Evolutionary conservation across 2,113 vertebrate species (phyloP).

Genomic region (Haliaeetus leucogaster): DNA sequence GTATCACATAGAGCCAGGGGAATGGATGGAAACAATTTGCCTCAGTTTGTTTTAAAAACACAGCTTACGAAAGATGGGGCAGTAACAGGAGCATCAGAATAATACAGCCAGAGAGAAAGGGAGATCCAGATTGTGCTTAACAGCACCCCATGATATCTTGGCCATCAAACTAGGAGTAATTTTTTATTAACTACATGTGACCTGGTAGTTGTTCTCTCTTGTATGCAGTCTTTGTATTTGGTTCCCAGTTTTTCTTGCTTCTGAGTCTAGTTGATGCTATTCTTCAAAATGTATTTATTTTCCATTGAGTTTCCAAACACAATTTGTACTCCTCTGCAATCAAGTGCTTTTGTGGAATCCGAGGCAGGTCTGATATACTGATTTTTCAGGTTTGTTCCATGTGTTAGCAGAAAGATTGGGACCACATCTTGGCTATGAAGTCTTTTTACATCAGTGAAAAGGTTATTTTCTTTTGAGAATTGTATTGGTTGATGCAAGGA

Average conservation of each 20-base stretch:
- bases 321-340: background rate
- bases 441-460: background rate
- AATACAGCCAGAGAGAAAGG: background rate
- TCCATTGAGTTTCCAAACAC: background rate
- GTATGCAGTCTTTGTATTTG: background rate
- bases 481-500: background rate
- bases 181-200: background rate
- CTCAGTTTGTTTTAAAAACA: background rate
- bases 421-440: background rate
- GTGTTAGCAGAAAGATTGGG: background rate
- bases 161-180: background rate
- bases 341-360: background rate
- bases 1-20: background rate
- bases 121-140: background rate
- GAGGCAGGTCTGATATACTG: background rate
- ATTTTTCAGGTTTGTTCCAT: background rate
- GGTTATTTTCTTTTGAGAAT: background rate
- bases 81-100: background rate
- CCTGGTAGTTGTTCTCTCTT: background rate
- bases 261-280: background rate
- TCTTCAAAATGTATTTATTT: background rate
- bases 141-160: background rate
- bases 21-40: background rate
- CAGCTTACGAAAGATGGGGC: fast-evolving
- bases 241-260: background rate